Evolutionary conservation across 2,797 vertebrate species (phyloP), one percentile per base, ranked within the genome.

Genomic region (Syngnathus acus): DNA sequence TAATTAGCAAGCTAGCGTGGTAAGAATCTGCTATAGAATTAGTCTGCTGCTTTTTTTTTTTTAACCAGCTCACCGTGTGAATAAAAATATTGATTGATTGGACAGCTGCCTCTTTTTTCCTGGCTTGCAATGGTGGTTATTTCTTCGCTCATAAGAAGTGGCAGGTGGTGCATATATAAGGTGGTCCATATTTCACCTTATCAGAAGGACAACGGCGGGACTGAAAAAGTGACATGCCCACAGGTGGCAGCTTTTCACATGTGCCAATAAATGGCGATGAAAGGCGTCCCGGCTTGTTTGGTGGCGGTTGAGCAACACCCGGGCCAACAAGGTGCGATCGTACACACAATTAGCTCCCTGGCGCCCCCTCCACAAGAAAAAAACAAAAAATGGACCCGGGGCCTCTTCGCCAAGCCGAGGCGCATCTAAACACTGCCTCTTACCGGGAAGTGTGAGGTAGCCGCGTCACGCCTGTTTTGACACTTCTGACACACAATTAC

Each of bases 201-300:
- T 88, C 55, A 32, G 26, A 90, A 86, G 91, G 92, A 82, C 82
- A 78, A 19, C 78, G 68, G 72, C 62, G 81, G 77, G 82, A 93
- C 91, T 23, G 21, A 54, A 83, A 90, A 91, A 93, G 91, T 94
- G 93, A 95, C 92, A 93, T 91, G 92, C 92, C 90, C 79, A 93
- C 94, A 94, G 94, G 93, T 94, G 93, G 94, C 80, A 87, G 91
- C 90, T 94, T 95, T 97, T 97, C 95, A 93, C 95, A 95, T 94
- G 92, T 94, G 92, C 92, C 94, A 95, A 95, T 95, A 95, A 61
- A 95, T 93, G 93, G 92, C 94, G 92, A 92, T 95, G 94, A 98
- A 94, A 90, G 94, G 93, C 89, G 90, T 92, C 90, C 90, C 79
- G 60, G 91, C 87, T 86, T 89, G 87, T 89, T 89, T 84, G 79